phyloP scores from a whole-genome alignment of 2,113 vertebrate genomes.

The Nesoenas mayeri region DNA sequence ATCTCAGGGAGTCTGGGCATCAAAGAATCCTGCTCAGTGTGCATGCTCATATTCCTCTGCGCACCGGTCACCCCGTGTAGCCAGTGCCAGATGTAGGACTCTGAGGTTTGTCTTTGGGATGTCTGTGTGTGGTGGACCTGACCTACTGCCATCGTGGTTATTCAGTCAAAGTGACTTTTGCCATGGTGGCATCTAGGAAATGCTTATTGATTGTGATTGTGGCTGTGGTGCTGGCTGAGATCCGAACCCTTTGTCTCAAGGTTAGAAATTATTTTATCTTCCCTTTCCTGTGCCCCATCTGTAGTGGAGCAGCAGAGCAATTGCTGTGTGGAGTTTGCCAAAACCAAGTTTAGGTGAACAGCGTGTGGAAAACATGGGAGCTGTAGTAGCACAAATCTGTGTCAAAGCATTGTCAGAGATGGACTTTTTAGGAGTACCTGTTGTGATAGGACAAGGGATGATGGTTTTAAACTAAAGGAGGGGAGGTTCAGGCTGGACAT shows the following conservation, averaged over 20 bases:
- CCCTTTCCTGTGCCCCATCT: neutral
- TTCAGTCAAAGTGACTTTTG: too few species aligned
- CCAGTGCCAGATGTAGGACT: fast-evolving
- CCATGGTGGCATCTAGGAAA: neutral
- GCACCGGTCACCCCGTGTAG: fast-evolving
- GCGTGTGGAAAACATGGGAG: neutral
- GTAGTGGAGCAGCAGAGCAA: neutral
- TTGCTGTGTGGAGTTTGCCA: neutral
- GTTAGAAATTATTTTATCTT: neutral
- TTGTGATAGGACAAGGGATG: too few species aligned
- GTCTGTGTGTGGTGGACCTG: neutral
- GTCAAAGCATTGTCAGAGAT: neutral
- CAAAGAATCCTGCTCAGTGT: too few species aligned
- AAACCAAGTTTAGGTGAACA: too few species aligned
- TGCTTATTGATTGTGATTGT: fast-evolving
- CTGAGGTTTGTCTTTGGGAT: neutral
- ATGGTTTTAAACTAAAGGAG: too few species aligned
- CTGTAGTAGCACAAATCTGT: neutral
- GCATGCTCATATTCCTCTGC: fast-evolving
- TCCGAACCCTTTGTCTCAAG: neutral
- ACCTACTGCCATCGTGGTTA: fast-evolving
- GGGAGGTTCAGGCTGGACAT: too few species aligned
- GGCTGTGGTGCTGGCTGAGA: neutral
- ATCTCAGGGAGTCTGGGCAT: neutral
- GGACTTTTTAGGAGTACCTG: too few species aligned